Base-by-base conservation (phyloP, 1,140 invertebrate genomes). In the Panagrolaimus sp. region DNA sequence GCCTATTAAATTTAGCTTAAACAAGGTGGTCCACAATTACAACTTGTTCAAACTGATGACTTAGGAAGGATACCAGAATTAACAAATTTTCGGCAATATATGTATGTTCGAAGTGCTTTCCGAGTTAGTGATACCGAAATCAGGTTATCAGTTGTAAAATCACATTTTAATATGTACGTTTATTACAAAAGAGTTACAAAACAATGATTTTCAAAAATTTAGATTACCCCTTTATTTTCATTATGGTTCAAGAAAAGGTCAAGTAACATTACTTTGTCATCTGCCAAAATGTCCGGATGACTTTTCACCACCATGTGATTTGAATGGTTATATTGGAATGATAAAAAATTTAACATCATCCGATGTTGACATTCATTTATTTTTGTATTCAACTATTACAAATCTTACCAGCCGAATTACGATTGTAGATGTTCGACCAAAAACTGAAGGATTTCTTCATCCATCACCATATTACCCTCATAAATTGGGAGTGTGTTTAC, bases 271-370 rank as follows among this genome's bases (percentile, higher is more conserved):
- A 24, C 4, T 28, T 15, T 70, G 69, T 43, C 65, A 70, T 24
- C 14, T 15, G 10, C 26, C 26, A 32, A 71, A 46, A 43, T 70
- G 69, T 38, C 26, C 21, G 0, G 68, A 71, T 32, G 1, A 0
- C 1, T 70, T 15, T 44, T 52, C 69, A 14, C 69, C 43, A 24
- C 17, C 15, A 15, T 70, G 69, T 65, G 26, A 12, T 17, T 9
- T 71, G 8, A 65, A 26, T 21, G 70, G 70, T 15, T 71, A 72
- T 43, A 47, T 71, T 45, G 70, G 70, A 14, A 71, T 71, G 14
- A 72, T 71, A 12, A 44, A 63, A 15, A 55, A 45, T 38, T 14
- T 73, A 38, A 66, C 46, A 12, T 14, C 72, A 43, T 15, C 75
- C 1, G 43, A 71, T 45, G n/a, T n/a, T 32, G n/a, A 58, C 2